Conservation (phyloP, 2,888 invertebrate genomes). For the Dryomyza anilis region DNA sequence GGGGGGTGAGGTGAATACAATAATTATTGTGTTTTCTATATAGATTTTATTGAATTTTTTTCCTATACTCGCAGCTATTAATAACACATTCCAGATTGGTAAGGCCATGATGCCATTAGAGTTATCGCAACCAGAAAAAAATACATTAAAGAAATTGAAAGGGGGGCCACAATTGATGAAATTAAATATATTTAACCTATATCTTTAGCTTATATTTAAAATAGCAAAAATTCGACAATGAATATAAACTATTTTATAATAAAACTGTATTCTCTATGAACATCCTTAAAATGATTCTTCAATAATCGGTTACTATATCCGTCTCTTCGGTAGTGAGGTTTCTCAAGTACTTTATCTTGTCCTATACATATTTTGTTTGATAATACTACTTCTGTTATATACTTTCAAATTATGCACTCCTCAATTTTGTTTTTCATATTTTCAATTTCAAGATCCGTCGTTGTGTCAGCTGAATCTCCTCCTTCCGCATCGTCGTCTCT, state of each 20-base stretch:
- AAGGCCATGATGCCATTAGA: slow-evolving; percentile 7
- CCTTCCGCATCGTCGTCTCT: not conserved
- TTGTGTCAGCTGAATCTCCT: not conserved
- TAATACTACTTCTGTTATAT: not conserved
- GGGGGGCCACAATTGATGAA: not conserved
- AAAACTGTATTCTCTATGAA: too few species aligned
- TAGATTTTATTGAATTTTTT: not conserved
- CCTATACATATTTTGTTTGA: not conserved
- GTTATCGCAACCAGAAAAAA: not conserved
- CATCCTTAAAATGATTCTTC: too few species aligned
- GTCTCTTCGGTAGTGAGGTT: not conserved
- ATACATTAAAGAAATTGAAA: not conserved
- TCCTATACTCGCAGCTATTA: not conserved
- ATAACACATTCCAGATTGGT: not conserved
- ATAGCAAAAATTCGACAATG: not conserved
- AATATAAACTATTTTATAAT: too few species aligned
- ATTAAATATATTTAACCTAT: too few species aligned
- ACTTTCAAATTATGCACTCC: slow-evolving; percentile 3
- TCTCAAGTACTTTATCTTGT: slow-evolving; percentile 14
- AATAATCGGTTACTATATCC: too few species aligned
- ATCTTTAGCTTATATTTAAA: too few species aligned
- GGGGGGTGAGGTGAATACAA: not conserved
- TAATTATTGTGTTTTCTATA: not conserved
- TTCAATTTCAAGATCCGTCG: slow-evolving; percentile 9
- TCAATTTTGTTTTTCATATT: slow-evolving; percentile 5